phyloP scores from a whole-genome alignment of 2,797 vertebrate genomes.

The Neomorphus geoffroyi region DNA sequence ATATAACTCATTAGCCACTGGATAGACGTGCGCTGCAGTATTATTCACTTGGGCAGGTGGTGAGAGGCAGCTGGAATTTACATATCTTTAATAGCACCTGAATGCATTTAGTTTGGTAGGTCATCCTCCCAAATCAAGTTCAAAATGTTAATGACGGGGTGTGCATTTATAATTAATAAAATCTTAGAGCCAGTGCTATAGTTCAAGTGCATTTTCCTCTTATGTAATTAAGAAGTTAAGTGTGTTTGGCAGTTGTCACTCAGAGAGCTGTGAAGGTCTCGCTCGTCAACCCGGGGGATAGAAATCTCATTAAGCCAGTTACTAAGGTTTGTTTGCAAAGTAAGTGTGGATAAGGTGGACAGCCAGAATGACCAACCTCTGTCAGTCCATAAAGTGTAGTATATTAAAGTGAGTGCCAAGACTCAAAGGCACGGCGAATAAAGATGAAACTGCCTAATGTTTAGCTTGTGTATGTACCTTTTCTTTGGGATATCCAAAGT shows the following conservation, averaged over 20 bases:
- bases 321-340: conserved; percentile 7
- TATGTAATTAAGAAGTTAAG: conserved; percentile 55
- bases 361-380: neutral
- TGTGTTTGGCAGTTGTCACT: conserved; percentile 50
- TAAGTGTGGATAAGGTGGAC: neutral
- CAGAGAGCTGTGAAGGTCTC: conserved; percentile 28
- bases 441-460: neutral
- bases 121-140: conserved; percentile 82
- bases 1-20: conserved; percentile 55
- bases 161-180: conserved; percentile 78
- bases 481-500: neutral
- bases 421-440: neutral
- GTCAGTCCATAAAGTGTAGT: neutral
- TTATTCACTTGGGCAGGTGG: conserved; percentile 33
- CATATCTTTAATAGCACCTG: conserved; percentile 75
- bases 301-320: conserved; percentile 40
- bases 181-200: conserved; percentile 52
- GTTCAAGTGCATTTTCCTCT: conserved; percentile 46
- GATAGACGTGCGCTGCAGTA: neutral
- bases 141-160: conserved; percentile 89
- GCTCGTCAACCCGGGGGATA: neutral
- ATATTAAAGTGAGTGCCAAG: neutral
- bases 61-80: conserved; percentile 65
- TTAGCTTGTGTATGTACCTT: neutral
- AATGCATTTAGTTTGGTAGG: conserved; percentile 74